Evolutionary conservation across 2,113 vertebrate genomes (phyloP), one percentile per base, ranked within the genome.

Genomic region (Pontoporia blainvillei): DNA sequence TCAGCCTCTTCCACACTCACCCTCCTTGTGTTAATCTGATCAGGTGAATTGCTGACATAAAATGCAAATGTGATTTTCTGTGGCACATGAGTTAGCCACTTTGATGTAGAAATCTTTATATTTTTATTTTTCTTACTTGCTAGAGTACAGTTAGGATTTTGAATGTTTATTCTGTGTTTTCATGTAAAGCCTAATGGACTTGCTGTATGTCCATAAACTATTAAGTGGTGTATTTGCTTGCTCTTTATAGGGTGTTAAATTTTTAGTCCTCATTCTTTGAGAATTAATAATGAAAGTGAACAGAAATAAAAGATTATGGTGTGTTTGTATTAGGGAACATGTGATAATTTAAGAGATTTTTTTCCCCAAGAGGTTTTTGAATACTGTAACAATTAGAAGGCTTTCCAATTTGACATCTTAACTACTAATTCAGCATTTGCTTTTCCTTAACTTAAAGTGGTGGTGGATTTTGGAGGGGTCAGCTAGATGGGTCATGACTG

Each of bases 251-350:
- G 41, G 3, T 75, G n/a, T 71, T 89, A 39, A 52, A 54, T 17
- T 67, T 62, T 73, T 93, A 12, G 87, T 78, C 29, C 10, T 69
- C 20, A 36, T 79, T 84, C 29, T 89, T 92, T 72, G 59, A 76
- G 34, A 90, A 61, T 90, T 72, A 95, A 67, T 67, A 69, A 14
- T 73, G 29, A 87, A 93, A 88, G 49, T 89, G 25, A 96, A 46
- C 27, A 92, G 59, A 90, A 76, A 59, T 52, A 49, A 64, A 83
- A 91, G n/a, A 78, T 79, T 78, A 17, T 29, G 21, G 49, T 93
- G 2, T 79, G 1, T 98, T 94, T 93, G 1, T 86, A 39, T 44
- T 83, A 64, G 27, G 69, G 31, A 23, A 25, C 25, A 6, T 59
- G 20, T 78, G 23, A 7, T 79, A 18, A 41, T 71, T 62, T 67